Evolutionary conservation across 2,888 invertebrate genomes (phyloP).

Genomic region (Mythimna ferrago): DNA sequence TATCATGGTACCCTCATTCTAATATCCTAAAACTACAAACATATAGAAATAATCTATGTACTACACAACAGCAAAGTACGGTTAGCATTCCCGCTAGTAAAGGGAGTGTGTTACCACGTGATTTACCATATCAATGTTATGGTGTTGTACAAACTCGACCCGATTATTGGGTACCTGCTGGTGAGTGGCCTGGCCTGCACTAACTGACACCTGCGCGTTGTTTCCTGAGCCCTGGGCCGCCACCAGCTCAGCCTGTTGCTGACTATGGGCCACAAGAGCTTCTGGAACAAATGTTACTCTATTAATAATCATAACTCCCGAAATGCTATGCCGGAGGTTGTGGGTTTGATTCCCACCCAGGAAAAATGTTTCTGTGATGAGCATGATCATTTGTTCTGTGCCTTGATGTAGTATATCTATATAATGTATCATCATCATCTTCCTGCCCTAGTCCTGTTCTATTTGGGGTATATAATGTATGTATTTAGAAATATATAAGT

Average conservation of each 20-base stretch:
- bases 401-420: too few relatives aligned
- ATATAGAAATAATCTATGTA: constrained; percentile 51
- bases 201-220: constrained; percentile 81
- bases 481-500: too few relatives aligned
- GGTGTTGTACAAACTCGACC: constrained; percentile 90
- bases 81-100: constrained; percentile 85
- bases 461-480: too few relatives aligned
- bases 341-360: too few relatives aligned
- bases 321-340: too few relatives aligned
- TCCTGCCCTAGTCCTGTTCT: too few relatives aligned
- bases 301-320: constrained; percentile 6
- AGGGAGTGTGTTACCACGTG: constrained; percentile 82
- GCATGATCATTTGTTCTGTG: too few relatives aligned
- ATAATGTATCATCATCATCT: too few relatives aligned
- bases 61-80: constrained; percentile 77
- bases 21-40: constrained; percentile 42
- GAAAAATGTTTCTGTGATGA: too few relatives aligned
- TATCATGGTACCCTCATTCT: constrained; percentile 23
- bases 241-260: constrained; percentile 86
- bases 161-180: constrained; percentile 90
- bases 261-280: constrained; percentile 86
- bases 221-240: constrained; percentile 75
- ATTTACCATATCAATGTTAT: constrained; percentile 91
- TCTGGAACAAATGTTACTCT: constrained; percentile 72
- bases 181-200: constrained; percentile 79